phyloP scores from a whole-genome alignment of 2,888 invertebrate species.

The Drosophila kuntzei region DNA sequence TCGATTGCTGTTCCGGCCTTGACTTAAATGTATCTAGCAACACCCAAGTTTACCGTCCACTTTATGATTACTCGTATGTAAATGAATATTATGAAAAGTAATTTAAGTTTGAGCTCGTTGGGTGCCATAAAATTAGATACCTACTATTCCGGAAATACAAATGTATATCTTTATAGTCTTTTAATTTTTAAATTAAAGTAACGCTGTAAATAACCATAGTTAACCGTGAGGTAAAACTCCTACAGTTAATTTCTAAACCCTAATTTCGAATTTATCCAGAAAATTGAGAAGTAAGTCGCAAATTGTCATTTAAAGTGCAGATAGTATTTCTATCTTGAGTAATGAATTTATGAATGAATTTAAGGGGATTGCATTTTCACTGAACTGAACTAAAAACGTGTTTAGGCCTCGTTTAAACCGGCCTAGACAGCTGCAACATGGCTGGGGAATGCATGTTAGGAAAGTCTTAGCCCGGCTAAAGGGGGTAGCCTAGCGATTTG shows the following conservation, averaged over 20 bases:
- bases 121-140: conserved; percentile 2
- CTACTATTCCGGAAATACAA: conserved; percentile 8
- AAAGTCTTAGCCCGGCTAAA: not conserved
- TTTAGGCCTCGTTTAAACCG: not conserved
- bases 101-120: conserved; percentile 6
- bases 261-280: not conserved
- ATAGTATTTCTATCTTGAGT: not conserved
- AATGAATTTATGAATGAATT: conserved; percentile 1
- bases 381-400: not conserved
- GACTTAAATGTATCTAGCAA: conserved; percentile 28
- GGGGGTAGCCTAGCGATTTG: not conserved
- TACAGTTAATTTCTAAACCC: not conserved
- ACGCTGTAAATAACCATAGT: not conserved
- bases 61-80: conserved; percentile 43
- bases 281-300: not conserved
- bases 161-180: not conserved
- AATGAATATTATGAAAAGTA: conserved; percentile 41
- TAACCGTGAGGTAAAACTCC: no score
- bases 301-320: not conserved
- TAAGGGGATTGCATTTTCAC: conserved; percentile 3
- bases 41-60: conserved; percentile 34
- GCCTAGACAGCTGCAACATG: conserved; percentile 7
- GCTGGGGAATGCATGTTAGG: not conserved
- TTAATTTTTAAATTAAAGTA: not conserved
- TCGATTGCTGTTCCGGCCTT: conserved; percentile 36